These are phyloP conservation scores for Phortica magna DNA, from an alignment of 2,888 invertebrate genomes.

Conservation along the genomic window DNA sequence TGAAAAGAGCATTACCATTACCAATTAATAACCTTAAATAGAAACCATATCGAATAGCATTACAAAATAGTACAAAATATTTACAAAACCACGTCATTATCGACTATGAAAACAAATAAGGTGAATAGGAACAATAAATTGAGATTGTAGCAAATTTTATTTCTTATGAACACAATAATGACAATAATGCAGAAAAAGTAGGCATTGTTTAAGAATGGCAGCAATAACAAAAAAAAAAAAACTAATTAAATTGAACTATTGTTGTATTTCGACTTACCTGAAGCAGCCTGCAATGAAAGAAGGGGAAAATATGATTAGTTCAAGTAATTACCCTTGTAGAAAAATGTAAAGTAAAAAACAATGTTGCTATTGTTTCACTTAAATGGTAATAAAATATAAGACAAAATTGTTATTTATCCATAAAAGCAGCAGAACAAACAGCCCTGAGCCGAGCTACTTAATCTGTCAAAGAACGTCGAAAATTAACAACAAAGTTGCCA, in stretches of 20 bases:
- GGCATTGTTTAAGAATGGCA: conserved; percentile 70
- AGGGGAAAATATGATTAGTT: conserved; percentile 60
- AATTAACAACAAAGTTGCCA: conserved; percentile 66
- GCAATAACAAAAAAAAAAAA: conserved; percentile 46
- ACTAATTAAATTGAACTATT: neutral
- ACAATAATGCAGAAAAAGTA: conserved; percentile 56
- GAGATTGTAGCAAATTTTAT: conserved; percentile 73
- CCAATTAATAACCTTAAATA: conserved; percentile 30
- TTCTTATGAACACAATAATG: conserved; percentile 42
- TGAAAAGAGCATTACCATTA: conserved; percentile 56
- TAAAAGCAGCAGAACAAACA: conserved; percentile 40
- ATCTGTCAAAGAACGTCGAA: conserved; percentile 66
- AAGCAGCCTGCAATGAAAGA: neutral
- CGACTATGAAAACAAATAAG: neutral
- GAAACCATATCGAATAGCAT: conserved; percentile 61
- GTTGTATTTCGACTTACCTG: neutral
- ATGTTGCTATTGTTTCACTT: conserved; percentile 60
- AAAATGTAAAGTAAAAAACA: conserved; percentile 52
- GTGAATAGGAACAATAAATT: conserved; percentile 51
- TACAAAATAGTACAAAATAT: conserved; percentile 37
- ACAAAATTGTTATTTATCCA: conserved; percentile 64
- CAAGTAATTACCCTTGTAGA: conserved; percentile 62
- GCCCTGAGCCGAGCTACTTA: conserved; percentile 43
- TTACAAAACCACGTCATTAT: conserved; percentile 35
- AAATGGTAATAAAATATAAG: conserved; percentile 71